A percentile compares a stretch with the other conserved stretches of the same genome.
These are phyloP conservation scores for Orientallactaga bullata DNA, from an alignment of 2,113 vertebrate species.

Conservation along the genomic window DNA sequence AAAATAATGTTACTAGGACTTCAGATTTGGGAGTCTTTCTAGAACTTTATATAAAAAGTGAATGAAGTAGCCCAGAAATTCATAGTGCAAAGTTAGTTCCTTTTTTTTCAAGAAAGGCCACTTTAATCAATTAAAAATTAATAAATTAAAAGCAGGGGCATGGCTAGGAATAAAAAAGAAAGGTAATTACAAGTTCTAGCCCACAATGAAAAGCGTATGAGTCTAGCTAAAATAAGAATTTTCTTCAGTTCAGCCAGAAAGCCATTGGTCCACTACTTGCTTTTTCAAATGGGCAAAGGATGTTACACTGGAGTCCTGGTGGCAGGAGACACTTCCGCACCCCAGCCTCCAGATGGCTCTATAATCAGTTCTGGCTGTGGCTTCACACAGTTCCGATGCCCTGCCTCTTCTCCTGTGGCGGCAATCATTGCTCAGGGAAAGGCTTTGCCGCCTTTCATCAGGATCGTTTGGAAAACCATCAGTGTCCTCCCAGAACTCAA, in stretches of 20 bases:
- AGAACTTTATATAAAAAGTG: constrained; percentile 42
- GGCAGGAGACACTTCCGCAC: not conserved
- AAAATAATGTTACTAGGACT: not conserved
- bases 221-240: constrained; percentile 1
- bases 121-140: constrained; percentile 17
- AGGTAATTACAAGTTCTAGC: constrained; percentile 41
- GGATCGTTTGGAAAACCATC: constrained; percentile 49
- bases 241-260: constrained; percentile 32
- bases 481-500: not conserved
- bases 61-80: constrained; percentile 61
- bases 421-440: constrained; percentile 27
- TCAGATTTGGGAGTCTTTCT: constrained; percentile 45
- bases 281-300: not conserved
- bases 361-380: constrained; percentile 41
- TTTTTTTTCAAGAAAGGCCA: constrained; percentile 52
- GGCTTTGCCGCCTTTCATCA: constrained; percentile 55
- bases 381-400: not conserved
- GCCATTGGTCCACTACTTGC: not conserved
- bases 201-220: not conserved
- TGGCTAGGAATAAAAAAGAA: constrained; percentile 41
- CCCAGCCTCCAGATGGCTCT: not conserved
- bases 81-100: constrained; percentile 48
- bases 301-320: not conserved
- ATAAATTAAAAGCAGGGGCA: constrained; percentile 61
- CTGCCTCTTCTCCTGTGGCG: not conserved